Base-by-base conservation (phyloP, 2,797 vertebrate genomes). In the Acipenser ruthenus region DNA sequence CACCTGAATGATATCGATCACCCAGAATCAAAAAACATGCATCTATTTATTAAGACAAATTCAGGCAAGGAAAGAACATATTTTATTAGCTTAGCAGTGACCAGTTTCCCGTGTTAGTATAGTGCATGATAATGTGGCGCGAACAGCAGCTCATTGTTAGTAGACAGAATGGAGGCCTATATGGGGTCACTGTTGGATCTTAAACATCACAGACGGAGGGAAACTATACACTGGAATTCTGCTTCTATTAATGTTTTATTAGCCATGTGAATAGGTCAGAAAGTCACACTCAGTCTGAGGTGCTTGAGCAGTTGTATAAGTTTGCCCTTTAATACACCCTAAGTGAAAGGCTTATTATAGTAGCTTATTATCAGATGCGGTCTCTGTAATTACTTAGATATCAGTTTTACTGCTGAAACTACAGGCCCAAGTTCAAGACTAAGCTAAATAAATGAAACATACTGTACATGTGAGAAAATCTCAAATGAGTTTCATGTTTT, bases 91-190 rank as follows among this genome's bases (percentile, higher is more conserved):
- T 88, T 78, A 72, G 80, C 76, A 74, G 84, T 78, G 69, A 86
- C 76, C 69, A 77, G 77, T 87, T 80, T 78, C 71, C 82, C 80
- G 76, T 74, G 83, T 83, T 83, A 83, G 85, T 83, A 80, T 82
- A 79, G 83, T 82, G 80, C 77, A 80, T 76, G 83, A 88, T 83
- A 87, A 89, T 88, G 82, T 72, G 68, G 37, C 3, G 4, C 75
- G 78, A 89, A 93, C 91, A 93, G 90, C 88, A 78, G 84, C 75
- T 82, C 87, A 93, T 94, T 94, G 91, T 93, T 88, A 86, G 79
- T 68, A 68, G 83, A 87, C 84, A 91, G 87, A 93, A 94, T 89
- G 89, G 88, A 87, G 87, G 89, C 82, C 89, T 89, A 88, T 86
- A 83, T 88, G 87, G 87, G 87, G 89, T 90, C 90, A 84, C 86